phyloP scores from a whole-genome alignment of 1,140 invertebrate species.

The Cydia strobilella region DNA sequence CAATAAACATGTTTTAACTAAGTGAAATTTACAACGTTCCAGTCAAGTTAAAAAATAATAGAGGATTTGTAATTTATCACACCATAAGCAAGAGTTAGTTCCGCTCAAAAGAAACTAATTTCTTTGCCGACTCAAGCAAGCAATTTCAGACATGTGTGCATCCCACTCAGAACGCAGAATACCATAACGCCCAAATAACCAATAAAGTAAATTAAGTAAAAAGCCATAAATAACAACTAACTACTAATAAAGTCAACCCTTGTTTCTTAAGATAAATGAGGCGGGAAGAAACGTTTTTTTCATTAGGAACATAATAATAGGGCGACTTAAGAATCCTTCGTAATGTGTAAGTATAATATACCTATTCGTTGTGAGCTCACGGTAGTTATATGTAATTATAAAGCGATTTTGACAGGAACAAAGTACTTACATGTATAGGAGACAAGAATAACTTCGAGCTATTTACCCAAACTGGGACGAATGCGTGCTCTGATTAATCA shows the following conservation, averaged over 20 bases:
- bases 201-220: conserved; percentile 38
- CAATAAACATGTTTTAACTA: neutral
- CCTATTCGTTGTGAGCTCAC: neutral
- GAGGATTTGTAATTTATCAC: conserved; percentile 6
- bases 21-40: neutral
- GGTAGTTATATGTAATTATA: neutral
- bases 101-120: conserved; percentile 22
- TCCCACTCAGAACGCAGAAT: conserved; percentile 8
- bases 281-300: conserved; percentile 36
- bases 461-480: too few species aligned
- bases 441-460: too few species aligned
- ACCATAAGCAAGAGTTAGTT: conserved; percentile 20
- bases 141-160: conserved; percentile 11
- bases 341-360: neutral
- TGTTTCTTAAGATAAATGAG: conserved; percentile 51
- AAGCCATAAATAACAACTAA: conserved; percentile 38
- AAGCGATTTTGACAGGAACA: conserved; percentile 9
- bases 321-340: neutral
- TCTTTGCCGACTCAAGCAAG: conserved; percentile 14
- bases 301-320: conserved; percentile 29
- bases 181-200: conserved; percentile 30
- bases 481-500: too few species aligned
- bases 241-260: conserved; percentile 40
- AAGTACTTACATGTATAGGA: too few species aligned
- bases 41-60: neutral